Evolutionary conservation across 2,888 invertebrate genomes (phyloP), one percentile per base, ranked within the genome.

Genomic region (Eupithecia tripunctaria): DNA sequence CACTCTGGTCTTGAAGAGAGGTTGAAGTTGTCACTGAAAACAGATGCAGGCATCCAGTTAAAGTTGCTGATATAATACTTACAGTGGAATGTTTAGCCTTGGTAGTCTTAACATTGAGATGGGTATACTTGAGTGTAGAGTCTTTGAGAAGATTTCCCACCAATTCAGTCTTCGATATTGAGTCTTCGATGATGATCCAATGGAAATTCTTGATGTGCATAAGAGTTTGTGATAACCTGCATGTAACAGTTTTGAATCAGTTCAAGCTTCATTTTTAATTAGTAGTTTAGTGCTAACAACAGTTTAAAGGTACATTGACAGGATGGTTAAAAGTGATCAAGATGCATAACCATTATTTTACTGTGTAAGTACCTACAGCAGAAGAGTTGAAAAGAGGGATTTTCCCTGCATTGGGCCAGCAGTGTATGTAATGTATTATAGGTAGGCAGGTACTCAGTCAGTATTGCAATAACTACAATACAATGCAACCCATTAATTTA

Each of bases 171-270:
- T 96, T 97, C 10, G 89, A 88, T 21, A 94, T 93, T 0, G 98
- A 95, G 90, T 99, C 99, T 93, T 99, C 99, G 41, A 99, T 96
- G 60, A 99, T 94, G 79, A 99, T 96, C 99, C 99, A 99, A 87
- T 98, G 97, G 73, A 99, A 95, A 88, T 98, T 97, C 76, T 97
- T 97, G 74, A 98, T 96, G 81, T 97, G 95, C 95, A 97, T 96
- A 77, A 99, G 95, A 3, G 98, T 97, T 85, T 99, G 98, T 10
- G 97, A 97, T 73, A 99, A 91, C 86, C 99, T 96, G 88, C 41
- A 75, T 14, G 27, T 29, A 36, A 62, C 32, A 63, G 12, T 36
- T 1, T n/a, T 21, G 1, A 21, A 51, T 51, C 25, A 56, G 14
- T 25, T 8, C 12, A 56, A 51, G 21, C 0, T 51, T 51, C 21